Percentiles rank a stretch among this genome's conserved stretches.
phyloP scores from a whole-genome alignment of 2,113 vertebrate genomes.

The Eptatretus burgeri region DNA sequence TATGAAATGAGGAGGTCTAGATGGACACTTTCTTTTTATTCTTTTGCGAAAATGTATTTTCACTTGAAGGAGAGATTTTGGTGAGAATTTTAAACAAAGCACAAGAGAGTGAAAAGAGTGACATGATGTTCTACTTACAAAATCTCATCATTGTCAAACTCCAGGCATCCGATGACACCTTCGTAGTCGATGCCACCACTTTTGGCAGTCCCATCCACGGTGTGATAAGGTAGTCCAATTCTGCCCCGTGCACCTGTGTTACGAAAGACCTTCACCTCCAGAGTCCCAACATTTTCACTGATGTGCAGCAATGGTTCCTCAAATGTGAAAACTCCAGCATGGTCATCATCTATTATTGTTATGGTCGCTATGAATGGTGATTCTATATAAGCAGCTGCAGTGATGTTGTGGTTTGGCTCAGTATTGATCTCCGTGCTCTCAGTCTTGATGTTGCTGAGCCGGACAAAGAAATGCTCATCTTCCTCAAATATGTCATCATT shows the following conservation, averaged over 20 bases:
- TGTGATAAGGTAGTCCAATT: conserved; percentile 55
- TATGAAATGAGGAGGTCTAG: too few relatives aligned
- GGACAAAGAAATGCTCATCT: conserved; percentile 88
- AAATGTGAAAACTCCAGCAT: conserved; percentile 81
- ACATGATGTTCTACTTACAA: conserved; percentile 24
- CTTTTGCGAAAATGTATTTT: too few relatives aligned
- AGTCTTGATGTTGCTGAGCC: conserved; percentile 52
- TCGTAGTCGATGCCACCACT: conserved; percentile 50
- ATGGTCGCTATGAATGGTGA: conserved; percentile 52
- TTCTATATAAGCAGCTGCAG: conserved; percentile 16
- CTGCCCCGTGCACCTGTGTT: conserved; percentile 70
- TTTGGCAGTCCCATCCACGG: conserved; percentile 36
- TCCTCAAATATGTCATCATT: conserved; percentile 94
- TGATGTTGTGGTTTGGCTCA: conserved; percentile 17
- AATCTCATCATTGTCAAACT: conserved; percentile 67
- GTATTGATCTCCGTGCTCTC: conserved; percentile 78
- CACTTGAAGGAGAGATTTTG: too few relatives aligned
- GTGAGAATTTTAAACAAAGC: too few relatives aligned
- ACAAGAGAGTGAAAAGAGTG: too few relatives aligned
- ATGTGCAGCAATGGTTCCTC: conserved; percentile 37
- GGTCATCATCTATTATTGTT: conserved; percentile 85
- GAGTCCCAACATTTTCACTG: conserved; percentile 61
- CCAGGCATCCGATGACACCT: conserved; percentile 46
- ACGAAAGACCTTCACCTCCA: conserved; percentile 54
- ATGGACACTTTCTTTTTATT: too few relatives aligned